These are phyloP conservation scores for Mellivora capensis DNA, from an alignment of 2,113 vertebrate species.

Conservation along the genomic window DNA sequence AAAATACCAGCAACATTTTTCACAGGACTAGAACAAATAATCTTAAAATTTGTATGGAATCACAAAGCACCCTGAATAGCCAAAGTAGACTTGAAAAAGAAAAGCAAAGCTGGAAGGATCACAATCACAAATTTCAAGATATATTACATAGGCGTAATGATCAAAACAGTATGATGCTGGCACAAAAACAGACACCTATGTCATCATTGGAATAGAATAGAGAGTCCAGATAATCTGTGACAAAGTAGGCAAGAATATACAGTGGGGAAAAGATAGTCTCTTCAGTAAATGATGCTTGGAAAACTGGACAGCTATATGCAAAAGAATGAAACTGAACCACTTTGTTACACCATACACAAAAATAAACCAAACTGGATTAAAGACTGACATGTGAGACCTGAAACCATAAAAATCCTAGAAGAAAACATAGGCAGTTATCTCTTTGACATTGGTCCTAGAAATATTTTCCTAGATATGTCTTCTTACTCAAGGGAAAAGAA, in stretches of 20 bases:
- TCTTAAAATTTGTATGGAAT: neutral
- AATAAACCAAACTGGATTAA: neutral
- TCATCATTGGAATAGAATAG: neutral
- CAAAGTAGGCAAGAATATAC: neutral
- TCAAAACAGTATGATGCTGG: neutral
- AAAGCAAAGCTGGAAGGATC: neutral
- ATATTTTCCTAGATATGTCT: neutral
- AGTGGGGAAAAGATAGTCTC: neutral
- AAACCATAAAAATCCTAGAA: neutral
- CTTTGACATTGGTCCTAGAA: neutral
- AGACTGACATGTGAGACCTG: neutral
- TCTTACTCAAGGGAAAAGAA: neutral
- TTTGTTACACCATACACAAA: neutral
- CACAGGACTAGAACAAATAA: neutral
- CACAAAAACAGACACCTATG: neutral
- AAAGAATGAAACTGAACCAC: neutral
- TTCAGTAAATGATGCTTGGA: neutral
- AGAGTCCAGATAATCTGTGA: neutral
- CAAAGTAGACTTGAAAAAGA: neutral
- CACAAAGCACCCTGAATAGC: neutral
- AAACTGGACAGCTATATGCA: neutral
- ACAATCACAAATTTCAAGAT: neutral
- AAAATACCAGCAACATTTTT: neutral
- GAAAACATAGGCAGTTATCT: neutral
- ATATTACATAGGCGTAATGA: neutral